Base-by-base conservation (phyloP, 2,797 vertebrate species). In the Cynopterus sphinx region DNA sequence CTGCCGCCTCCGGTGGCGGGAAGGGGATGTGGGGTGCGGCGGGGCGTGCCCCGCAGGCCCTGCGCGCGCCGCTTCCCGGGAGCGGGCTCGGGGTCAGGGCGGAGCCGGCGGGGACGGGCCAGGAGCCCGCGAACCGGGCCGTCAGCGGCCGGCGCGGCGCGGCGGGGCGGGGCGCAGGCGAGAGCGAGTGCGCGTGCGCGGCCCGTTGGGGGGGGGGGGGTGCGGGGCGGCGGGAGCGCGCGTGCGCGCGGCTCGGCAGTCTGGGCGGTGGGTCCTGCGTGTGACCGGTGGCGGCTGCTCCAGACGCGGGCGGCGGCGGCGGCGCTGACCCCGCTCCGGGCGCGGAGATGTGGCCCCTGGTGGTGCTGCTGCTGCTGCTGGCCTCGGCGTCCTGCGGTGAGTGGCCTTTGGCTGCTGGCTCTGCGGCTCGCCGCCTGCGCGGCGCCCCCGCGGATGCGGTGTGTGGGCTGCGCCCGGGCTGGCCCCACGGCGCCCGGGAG, bases 321-420 rank as follows among this genome's bases (percentile, higher is more conserved):
- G 28, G 82, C 24, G 63, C 51, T 53, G 49, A 93, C 90, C 57
- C 75, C 41, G 65, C 61, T 51, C 87, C 53, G 93, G 93, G 83
- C 73, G 96, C 87, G 41, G 97, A 95, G 95, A 98, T 98, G 98
- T 97, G 98, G 98, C 94, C 96, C 85, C 91, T 98, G 95, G 61
- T 87, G 57, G 92, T 91, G 51, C 94, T 96, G 97, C 94, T 98
- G 94, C 94, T 98, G 97, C 95, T 98, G 84, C n/a, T n/a, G n/a
- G 74, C 95, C 49, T 97, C 96, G 19, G 84, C 90, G 95, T 77
- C 96, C 71, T 77, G 95, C 90, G 98, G 98, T 98, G 97, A 98
- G 98, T 98, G 71, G 74, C 55, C 90, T 53, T 53, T 41, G 4
- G 77, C n/a, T 43, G 57, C 41, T 11, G 53, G 55, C 28, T 67